Conservation (phyloP, 2,797 vertebrate genomes). For the Urophycis tenuis region DNA sequence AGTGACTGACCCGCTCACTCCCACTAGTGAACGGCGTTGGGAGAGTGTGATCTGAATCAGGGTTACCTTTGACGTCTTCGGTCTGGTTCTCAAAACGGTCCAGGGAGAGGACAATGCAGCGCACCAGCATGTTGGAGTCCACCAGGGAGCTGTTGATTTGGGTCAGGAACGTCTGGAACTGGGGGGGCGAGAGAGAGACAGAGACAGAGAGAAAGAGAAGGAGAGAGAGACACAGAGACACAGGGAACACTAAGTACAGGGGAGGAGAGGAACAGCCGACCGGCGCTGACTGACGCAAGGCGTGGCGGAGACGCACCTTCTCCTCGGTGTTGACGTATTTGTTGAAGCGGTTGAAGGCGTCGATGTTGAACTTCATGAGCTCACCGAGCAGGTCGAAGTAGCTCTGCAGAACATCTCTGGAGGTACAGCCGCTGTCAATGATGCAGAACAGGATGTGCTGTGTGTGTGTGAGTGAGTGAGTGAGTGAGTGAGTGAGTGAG, state of each 20-base stretch:
- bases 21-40: neutral
- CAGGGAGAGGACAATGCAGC: conserved; percentile 92
- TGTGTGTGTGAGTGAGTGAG: conserved; percentile 4
- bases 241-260: too few relatives aligned
- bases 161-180: conserved; percentile 96
- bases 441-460: conserved; percentile 99
- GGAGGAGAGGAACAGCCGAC: neutral
- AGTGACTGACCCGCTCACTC: too few relatives aligned
- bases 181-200: conserved; percentile 5
- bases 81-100: conserved; percentile 93
- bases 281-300: neutral
- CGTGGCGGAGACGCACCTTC: conserved; percentile 66
- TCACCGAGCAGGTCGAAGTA: conserved; percentile 98
- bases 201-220: neutral
- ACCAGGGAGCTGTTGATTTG: conserved; percentile 98
- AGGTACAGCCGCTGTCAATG: conserved; percentile 96
- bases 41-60: neutral
- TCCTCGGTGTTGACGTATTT: conserved; percentile 97
- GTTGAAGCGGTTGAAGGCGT: conserved; percentile 98
- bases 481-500: conserved; percentile 49
- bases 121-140: conserved; percentile 97
- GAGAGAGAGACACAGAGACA: neutral
- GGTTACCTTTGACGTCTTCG: conserved; percentile 88
- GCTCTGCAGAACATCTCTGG: conserved; percentile 94
- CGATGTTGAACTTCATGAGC: conserved; percentile 98